phyloP scores from a whole-genome alignment of 2,113 vertebrate genomes.

The Scophthalmus maximus region DNA sequence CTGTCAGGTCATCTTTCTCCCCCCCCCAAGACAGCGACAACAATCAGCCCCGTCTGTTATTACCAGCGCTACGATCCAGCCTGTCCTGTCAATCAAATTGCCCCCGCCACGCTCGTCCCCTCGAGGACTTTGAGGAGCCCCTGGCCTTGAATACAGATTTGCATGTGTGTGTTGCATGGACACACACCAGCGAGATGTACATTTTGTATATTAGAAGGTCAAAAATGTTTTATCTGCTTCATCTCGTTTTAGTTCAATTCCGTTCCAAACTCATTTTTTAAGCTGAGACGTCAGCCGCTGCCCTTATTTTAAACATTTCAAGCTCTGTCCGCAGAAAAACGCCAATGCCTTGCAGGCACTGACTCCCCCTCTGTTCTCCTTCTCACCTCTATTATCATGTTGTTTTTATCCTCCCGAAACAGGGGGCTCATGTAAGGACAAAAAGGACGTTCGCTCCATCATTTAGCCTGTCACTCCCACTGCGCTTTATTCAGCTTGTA shows the following conservation, averaged over 20 bases:
- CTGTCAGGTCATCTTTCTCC: slow-evolving; percentile 62
- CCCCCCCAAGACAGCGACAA: slow-evolving; percentile 22
- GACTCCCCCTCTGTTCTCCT: slow-evolving; percentile 15
- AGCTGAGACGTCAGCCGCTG: background rate
- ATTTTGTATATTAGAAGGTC: background rate
- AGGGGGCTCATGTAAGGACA: slow-evolving; percentile 48
- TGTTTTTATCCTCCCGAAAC: slow-evolving; percentile 47
- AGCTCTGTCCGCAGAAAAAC: background rate
- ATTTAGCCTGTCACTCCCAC: slow-evolving; percentile 33
- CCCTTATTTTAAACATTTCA: background rate
- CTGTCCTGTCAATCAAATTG: slow-evolving; percentile 40
- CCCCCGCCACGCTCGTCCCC: background rate
- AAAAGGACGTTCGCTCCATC: slow-evolving; percentile 40
- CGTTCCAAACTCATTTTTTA: background rate
- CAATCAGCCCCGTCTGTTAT: slow-evolving; percentile 53
- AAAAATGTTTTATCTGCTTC: background rate
- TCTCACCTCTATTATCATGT: slow-evolving; percentile 48
- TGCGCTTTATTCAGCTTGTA: slow-evolving; percentile 31
- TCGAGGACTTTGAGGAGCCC: slow-evolving; percentile 10
- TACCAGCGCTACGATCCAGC: slow-evolving; percentile 40
- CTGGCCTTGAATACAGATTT: slow-evolving; percentile 23
- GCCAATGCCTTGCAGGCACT: slow-evolving; percentile 26
- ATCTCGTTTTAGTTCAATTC: background rate
- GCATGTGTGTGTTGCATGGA: background rate
- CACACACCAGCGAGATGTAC: background rate